Percentiles rank a stretch among this genome's conserved stretches.
Evolutionary conservation across 2,888 invertebrate species (phyloP).

Genomic region (Tipula unca): DNA sequence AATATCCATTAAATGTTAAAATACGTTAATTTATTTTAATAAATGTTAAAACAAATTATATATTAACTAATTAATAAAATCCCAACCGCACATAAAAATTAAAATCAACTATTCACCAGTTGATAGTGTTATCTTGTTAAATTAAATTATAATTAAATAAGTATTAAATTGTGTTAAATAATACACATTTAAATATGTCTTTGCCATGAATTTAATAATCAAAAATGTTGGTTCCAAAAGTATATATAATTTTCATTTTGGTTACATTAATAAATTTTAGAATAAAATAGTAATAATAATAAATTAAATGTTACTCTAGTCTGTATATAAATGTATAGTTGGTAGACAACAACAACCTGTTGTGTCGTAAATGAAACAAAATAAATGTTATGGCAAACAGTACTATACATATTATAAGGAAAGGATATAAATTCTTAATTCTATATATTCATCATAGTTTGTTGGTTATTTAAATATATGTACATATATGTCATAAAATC

Average conservation of each 20-base stretch:
- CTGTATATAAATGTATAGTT: background rate
- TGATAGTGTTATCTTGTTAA: background rate
- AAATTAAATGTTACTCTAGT: background rate
- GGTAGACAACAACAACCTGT: background rate
- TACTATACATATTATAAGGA: background rate
- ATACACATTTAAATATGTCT: background rate
- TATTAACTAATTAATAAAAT: background rate
- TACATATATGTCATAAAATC: background rate
- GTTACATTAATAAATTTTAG: background rate
- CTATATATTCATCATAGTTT: background rate
- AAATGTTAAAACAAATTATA: too few relatives aligned
- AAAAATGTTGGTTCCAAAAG: background rate
- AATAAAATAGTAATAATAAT: background rate
- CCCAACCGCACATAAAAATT: background rate
- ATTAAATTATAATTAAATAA: background rate
- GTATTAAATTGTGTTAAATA: background rate
- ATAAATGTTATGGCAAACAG: background rate
- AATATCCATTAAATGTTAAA: too few relatives aligned
- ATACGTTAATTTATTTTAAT: background rate
- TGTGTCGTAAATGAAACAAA: background rate
- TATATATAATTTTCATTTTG: background rate
- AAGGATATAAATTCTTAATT: conserved; percentile 1
- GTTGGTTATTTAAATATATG: background rate
- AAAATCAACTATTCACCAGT: background rate
- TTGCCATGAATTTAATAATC: background rate